Evolutionary conservation across 2,888 invertebrate species (phyloP).

Genomic region (Dastarcus helophoroides): DNA sequence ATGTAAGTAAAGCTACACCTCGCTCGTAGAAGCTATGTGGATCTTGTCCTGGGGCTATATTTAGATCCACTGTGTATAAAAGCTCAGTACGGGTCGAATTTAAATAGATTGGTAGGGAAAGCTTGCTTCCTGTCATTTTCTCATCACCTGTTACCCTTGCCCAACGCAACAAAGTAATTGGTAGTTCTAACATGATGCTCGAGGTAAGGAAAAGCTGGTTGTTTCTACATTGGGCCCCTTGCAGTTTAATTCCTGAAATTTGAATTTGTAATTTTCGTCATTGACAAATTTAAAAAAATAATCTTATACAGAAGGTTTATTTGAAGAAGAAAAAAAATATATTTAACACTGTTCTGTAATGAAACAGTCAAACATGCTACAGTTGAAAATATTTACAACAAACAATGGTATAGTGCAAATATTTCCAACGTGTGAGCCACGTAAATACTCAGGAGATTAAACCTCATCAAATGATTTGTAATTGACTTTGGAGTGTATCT

Average conservation of each 20-base stretch:
- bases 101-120: constrained; percentile 92
- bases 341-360: too few species aligned
- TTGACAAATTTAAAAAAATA: too few species aligned
- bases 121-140: constrained; percentile 46
- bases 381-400: too few species aligned
- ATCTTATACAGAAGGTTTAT: too few species aligned
- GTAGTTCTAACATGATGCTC: constrained; percentile 90
- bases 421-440: too few species aligned
- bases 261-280: too few species aligned
- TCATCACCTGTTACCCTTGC: constrained; percentile 38
- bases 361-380: too few species aligned
- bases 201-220: constrained; percentile 84
- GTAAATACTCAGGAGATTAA: too few species aligned
- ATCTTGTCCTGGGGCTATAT: constrained; percentile 81
- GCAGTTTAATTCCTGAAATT: constrained; percentile 81
- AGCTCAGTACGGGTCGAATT: constrained; percentile 92
- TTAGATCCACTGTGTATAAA: constrained; percentile 89
- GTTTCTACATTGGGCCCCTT: constrained; percentile 90
- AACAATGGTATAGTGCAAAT: too few species aligned
- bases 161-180: constrained; percentile 84
- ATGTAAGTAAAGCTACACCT: constrained; percentile 92
- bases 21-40: constrained; percentile 96
- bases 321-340: too few species aligned
- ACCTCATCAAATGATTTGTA: too few species aligned
- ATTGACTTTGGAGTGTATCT: too few species aligned